Conservation (phyloP, 2,888 invertebrate genomes). For the Caenorhabditis zanzibari region DNA sequence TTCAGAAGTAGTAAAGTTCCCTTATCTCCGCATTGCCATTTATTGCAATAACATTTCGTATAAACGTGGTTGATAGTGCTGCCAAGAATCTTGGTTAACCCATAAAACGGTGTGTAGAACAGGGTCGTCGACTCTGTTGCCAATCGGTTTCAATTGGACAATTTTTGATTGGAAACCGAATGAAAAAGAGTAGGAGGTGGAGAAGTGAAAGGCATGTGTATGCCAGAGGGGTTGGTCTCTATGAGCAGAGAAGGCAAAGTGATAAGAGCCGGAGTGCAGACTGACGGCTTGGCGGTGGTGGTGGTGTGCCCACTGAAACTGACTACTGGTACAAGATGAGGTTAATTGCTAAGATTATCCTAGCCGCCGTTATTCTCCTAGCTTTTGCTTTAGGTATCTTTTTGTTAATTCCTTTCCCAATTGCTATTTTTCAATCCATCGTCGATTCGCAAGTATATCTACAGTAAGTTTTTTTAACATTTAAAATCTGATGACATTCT, state of each 20-base stretch:
- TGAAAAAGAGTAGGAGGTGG: slow-evolving; percentile 25
- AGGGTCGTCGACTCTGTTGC: slow-evolving; percentile 29
- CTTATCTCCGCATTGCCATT: slow-evolving; percentile 26
- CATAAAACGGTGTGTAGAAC: slow-evolving; percentile 51
- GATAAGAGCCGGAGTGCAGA: slow-evolving; percentile 49
- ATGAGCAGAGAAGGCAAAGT: slow-evolving; percentile 10
- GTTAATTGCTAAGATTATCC: slow-evolving; percentile 30
- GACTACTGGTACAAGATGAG: slow-evolving; percentile 61
- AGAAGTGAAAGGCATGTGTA: slow-evolving; percentile 39
- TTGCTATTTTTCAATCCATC: slow-evolving; percentile 68
- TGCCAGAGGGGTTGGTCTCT: slow-evolving; percentile 45
- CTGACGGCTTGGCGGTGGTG: slow-evolving; percentile 48
- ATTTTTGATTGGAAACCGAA: slow-evolving; percentile 29
- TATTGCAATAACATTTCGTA: slow-evolving; percentile 51
- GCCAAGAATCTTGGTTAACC: slow-evolving; percentile 22
- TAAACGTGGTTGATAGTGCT: slow-evolving; percentile 46
- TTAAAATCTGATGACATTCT: no score
- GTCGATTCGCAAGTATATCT: slow-evolving; percentile 70
- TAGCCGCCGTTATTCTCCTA: slow-evolving; percentile 60
- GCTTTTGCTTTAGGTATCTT: slow-evolving; percentile 67
- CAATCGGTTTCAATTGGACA: slow-evolving; percentile 32
- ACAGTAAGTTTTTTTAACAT: slow-evolving; percentile 62
- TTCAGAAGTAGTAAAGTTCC: slow-evolving; percentile 28
- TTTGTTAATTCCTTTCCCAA: slow-evolving; percentile 69
- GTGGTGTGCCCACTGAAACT: slow-evolving; percentile 38